A percentile compares a stretch with the other conserved stretches of the same genome.
These are phyloP conservation scores for Empidonax alnorum DNA, from an alignment of 2,113 vertebrate genomes.

Conservation along the genomic window DNA sequence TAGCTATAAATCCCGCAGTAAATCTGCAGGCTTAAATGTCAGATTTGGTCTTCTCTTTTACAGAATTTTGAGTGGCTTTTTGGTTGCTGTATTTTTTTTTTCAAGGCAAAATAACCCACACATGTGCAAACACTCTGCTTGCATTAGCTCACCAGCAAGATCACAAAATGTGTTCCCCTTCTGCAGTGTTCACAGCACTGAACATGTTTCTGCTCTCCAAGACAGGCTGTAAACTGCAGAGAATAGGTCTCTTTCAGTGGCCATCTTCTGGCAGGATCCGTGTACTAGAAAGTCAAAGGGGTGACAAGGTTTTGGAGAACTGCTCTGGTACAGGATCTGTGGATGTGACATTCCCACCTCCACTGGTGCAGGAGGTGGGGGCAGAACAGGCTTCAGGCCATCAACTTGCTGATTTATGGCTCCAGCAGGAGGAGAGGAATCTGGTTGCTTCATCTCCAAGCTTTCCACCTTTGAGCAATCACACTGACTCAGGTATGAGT, in stretches of 20 bases:
- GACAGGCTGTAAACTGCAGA: not conserved
- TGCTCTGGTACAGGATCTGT: not conserved
- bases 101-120: not conserved
- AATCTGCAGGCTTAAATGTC: not conserved
- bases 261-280: not conserved
- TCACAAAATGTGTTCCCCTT: not conserved
- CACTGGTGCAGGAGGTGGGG: not conserved
- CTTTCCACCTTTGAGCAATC: not conserved
- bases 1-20: not conserved
- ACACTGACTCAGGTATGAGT: not conserved
- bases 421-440: slow-evolving; percentile 1
- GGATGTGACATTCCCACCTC: not conserved
- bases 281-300: not conserved
- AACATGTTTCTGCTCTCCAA: not conserved
- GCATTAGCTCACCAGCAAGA: not conserved
- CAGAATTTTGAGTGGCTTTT: not conserved
- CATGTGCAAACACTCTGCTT: not conserved
- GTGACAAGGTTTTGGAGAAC: not conserved
- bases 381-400: not conserved
- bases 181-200: not conserved
- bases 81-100: not conserved
- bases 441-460: not conserved
- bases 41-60: not conserved
- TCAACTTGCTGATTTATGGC: not conserved
- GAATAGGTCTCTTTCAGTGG: not conserved